Percentiles rank a stretch among this genome's conserved stretches.
phyloP scores from a whole-genome alignment of 2,113 vertebrate genomes.

The Sciurus niger region DNA sequence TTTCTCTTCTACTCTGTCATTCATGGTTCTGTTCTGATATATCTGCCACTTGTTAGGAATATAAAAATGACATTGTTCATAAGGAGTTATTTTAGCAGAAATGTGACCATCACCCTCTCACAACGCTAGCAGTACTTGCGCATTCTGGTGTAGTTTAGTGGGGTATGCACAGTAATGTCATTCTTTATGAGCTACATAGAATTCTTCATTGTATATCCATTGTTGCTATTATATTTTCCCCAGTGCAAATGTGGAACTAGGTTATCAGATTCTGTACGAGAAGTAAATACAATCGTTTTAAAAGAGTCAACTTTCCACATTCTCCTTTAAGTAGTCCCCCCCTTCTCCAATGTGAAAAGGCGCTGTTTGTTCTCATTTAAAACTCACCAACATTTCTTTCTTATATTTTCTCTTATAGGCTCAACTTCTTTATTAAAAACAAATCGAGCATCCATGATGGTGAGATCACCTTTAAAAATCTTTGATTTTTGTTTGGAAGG shows the following conservation, averaged over 20 bases:
- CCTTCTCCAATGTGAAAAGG: not conserved
- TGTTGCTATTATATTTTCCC: conserved; percentile 46
- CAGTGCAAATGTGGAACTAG: not conserved
- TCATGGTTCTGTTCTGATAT: conserved; percentile 33
- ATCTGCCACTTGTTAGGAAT: conserved; percentile 50
- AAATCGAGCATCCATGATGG: not conserved
- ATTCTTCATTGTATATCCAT: not conserved
- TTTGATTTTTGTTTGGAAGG: conserved; percentile 62
- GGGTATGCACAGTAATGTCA: not conserved
- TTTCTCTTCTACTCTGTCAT: conserved; percentile 1
- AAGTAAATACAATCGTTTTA: conserved; percentile 61
- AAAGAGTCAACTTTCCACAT: not conserved
- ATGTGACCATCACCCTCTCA: not conserved
- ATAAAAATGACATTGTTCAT: conserved; percentile 25
- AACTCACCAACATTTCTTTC: conserved; percentile 51
- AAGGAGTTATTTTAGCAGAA: conserved; percentile 15
- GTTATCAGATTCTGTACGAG: conserved; percentile 62
- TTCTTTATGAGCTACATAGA: conserved; percentile 23
- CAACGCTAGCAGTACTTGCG: not conserved
- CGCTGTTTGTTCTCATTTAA: conserved; percentile 49
- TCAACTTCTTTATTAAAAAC: conserved; percentile 36
- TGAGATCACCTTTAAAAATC: conserved; percentile 35
- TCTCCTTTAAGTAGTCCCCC: not conserved
- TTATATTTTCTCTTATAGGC: not conserved
- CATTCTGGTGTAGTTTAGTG: not conserved